Evolutionary conservation across 2,113 vertebrate species (phyloP), one percentile per base, ranked within the genome.

Genomic region (Argyrosomus japonicus): DNA sequence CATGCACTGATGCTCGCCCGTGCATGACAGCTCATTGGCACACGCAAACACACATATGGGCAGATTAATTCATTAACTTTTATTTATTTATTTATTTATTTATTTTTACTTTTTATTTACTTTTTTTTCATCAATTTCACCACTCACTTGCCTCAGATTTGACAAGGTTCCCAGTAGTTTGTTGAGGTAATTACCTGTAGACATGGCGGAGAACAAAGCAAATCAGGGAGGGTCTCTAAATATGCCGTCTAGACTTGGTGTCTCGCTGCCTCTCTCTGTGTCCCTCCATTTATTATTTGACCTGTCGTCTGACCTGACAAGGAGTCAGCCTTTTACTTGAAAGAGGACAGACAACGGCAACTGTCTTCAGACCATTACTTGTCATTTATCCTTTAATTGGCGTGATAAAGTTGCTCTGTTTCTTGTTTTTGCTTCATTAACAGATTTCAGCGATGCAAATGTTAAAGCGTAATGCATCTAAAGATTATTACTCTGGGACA

Each of bases 141-240:
- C 81, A 27, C 29, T 86, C 82, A 51, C 79, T 90, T 77, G 51
- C 57, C 57, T 81, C 77, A 65, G 75, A 88, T 85, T 83, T 86
- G 83, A 89, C 86, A 79, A 68, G 60, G 79, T 88, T 91, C 90
- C 83, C 68, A 21, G 85, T 85, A 70, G 89, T 87, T 93, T 93
- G 90, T 88, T 77, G 86, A 85, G 87, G 91, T 94, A 95, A 95
- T 95, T 95, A 95, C 94, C 94, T 95, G 92, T 93, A 91, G 93
- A 94, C 93, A 94, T 90, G 91, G 91, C 29, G 32, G 89, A 91
- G 91, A 94, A 95, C 93, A 95, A 95, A 95, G 94, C 89, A 91
- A 89, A 84, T 88, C 88, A 87, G 92, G 95, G 93, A 93, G 93
- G 92, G 91, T 92, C 91, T 69, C 87, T 90, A 93, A 94, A 92